phyloP scores from a whole-genome alignment of 2,888 invertebrate genomes.

The Acrobasis suavella region DNA sequence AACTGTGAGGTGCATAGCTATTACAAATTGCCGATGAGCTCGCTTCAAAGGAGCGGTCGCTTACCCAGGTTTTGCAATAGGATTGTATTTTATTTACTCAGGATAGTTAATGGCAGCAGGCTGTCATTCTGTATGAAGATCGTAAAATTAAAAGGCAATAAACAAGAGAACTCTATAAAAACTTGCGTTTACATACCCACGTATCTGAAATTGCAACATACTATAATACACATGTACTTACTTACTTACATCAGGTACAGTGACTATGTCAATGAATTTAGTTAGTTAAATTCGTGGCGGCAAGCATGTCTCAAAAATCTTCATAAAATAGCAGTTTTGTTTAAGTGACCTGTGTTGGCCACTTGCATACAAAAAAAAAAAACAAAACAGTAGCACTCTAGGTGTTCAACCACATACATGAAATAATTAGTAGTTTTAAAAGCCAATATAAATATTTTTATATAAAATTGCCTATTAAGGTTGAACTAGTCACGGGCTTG shows the following conservation, averaged over 20 bases:
- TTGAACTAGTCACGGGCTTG: no score
- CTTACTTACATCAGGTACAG: no score
- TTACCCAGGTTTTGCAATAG: constrained; percentile 21
- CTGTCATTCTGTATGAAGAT: constrained; percentile 34
- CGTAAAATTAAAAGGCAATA: constrained; percentile 36
- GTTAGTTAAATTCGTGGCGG: no score
- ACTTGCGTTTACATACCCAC: not conserved
- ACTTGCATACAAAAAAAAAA: no score
- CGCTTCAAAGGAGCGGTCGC: constrained; percentile 10
- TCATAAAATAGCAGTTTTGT: no score
- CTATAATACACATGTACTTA: no score
- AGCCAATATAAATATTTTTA: not conserved
- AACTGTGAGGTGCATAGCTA: constrained; percentile 32
- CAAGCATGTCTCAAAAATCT: no score
- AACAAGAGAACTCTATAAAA: constrained; percentile 30
- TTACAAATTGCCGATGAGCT: constrained; percentile 20
- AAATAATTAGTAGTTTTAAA: no score
- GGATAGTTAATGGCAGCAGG: constrained; percentile 27
- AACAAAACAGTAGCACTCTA: no score
- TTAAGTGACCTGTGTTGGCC: no score
- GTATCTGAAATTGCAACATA: not conserved
- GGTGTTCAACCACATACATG: no score
- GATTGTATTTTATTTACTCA: constrained; percentile 23
- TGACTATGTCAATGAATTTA: no score
- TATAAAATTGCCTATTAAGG: not conserved